Conservation (phyloP, 2,888 invertebrate genomes). For the Rhaphigaster nebulosa region DNA sequence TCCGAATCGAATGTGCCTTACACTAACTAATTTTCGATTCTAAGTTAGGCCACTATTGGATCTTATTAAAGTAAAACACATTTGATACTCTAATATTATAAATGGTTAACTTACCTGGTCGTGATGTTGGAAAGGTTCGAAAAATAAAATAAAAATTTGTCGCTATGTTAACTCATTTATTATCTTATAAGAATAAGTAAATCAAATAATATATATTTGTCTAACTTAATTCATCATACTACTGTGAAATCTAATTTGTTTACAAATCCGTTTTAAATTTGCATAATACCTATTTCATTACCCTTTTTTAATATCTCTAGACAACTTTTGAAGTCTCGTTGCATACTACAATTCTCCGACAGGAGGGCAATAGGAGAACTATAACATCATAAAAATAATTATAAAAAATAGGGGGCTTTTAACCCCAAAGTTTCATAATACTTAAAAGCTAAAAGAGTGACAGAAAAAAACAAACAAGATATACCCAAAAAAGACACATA, state of each 20-base stretch:
- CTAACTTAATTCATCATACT: not conserved
- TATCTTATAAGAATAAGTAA: not conserved
- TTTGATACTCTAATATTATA: not conserved
- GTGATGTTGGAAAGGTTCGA: not conserved
- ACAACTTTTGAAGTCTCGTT: slow-evolving; percentile 11
- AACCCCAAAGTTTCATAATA: slow-evolving; percentile 42
- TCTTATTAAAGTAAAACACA: not conserved
- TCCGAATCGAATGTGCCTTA: not conserved
- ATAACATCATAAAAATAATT: slow-evolving; percentile 56
- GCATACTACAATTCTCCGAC: slow-evolving; percentile 3
- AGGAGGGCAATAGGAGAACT: slow-evolving; percentile 49
- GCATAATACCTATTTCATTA: not conserved
- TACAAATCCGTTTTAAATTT: not conserved
- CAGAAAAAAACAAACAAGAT: not conserved
- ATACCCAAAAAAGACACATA: not conserved
- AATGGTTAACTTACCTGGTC: not conserved
- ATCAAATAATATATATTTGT: not conserved
- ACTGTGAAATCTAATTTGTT: not conserved
- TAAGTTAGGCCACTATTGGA: not conserved
- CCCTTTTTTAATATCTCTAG: not conserved
- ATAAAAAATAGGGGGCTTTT: slow-evolving; percentile 42
- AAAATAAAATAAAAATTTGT: not conserved
- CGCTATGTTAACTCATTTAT: not conserved
- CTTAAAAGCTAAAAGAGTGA: slow-evolving; percentile 11
- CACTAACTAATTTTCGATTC: not conserved